Base-by-base conservation (phyloP, 2,888 invertebrate species). In the Smittia sp. region DNA sequence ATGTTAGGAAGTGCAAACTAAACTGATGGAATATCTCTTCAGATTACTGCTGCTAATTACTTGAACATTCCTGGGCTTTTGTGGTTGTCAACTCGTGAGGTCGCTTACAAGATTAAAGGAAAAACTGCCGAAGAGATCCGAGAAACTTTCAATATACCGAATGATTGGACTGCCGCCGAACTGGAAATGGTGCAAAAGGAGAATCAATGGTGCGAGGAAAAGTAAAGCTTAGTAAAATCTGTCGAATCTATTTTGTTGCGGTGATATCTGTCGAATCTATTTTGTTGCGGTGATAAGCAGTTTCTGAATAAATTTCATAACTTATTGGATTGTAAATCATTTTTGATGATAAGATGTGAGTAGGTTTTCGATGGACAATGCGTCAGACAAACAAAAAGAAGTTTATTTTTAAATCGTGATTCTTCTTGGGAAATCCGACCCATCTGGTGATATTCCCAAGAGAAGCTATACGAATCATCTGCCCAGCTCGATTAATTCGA, bases 121-220 rank as follows among this genome's bases (percentile, higher is more conserved):
- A 72, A 62, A 20, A 24, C 18, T 20, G 58, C 72, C 0, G 62
- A 72, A 24, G 58, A 58, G 6, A 72, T 72, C 18, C 58, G 72
- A 1, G 15, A 18, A 15, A 32, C 15, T 1, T 72, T 72, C 54
- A 62, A 62, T 24, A 72, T 72, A n/a, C 32, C 32, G 15, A 62
- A 72, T 25, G 72, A 72, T 1, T 72, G 72, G 72, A 62, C 72
- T n/a, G 38, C 58, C 1, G 24, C 58, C 22, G 69, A 70, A 11
- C 15, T 70, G 4, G 68, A 68, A 6, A 18, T 20, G 13, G 58
- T 58, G 1, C 68, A 25, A 1, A 46, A 20, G 13, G 69, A 69
- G 24, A 69, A 69, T 27, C 54, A 69, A 13, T 69, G 69, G 69
- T 69, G 69, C 27, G 69, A 69, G 27, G 69, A 69, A n/a, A 68